Base-by-base conservation (phyloP, 2,113 vertebrate species). In the Oncorhynchus tshawytscha region DNA sequence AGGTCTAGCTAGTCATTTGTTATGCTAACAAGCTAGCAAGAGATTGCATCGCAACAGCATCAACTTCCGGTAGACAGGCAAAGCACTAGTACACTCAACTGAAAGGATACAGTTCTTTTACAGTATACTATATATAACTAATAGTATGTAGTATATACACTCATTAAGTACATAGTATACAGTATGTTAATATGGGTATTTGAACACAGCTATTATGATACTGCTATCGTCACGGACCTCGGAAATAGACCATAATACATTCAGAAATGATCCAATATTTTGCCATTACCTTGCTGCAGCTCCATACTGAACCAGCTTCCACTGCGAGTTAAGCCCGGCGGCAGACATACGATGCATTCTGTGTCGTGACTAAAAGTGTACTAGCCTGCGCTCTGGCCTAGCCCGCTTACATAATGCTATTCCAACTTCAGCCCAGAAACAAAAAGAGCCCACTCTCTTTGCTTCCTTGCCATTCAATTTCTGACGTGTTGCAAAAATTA, bases 381-480 rank as follows among this genome's bases (percentile, higher is more conserved):
- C 81, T 81, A 86, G 89, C 84, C 84, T 84, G 79, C 39, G 71
- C 39, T 72, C 70, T 85, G 79, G 49, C 78, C 67, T 64, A 78
- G 84, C 76, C 81, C 73, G 81, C 88, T 85, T 78, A 75, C 39
- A 71, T 79, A 71, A 59, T 74, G 78, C 78, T 27, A 73, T 74
- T 65, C 73, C 74, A 89, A 81, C 85, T 80, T 3, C 51, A 60
- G 78, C 69, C 76, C 70, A 76, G 75, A 73, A 77, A 80, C 85
- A 89, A 86, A 91, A 91, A 82, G 68, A 69, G 65, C 57, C 70
- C 77, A 51, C 87, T 71, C 87, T 79, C 84, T 91, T 78, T 88
- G 88, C 91, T 90, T 90, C 89, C 91, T 92, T 91, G 85, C 76
- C 84, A 91, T 91, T 93, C 88, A 90, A 77, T 89, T 90, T 90